Base-by-base conservation (phyloP, 2,888 invertebrate species). In the Phorcus lineatus region DNA sequence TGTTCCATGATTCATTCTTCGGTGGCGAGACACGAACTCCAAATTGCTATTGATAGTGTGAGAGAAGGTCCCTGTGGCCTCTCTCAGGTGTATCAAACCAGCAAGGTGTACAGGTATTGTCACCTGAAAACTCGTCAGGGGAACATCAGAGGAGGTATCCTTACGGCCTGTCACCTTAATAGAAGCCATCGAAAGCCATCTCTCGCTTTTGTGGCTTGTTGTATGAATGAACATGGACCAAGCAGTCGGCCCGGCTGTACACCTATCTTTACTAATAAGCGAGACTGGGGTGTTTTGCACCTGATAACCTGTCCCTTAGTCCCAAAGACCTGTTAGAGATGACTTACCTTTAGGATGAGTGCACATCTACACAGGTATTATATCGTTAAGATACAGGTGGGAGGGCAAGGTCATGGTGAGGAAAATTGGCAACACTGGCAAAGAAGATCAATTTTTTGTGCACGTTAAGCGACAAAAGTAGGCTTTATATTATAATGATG, bases 401-500 rank as follows among this genome's bases (percentile, higher is more conserved):
- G 36, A 36, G 22, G 24, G n/a, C 19, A 31, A 70, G 70, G 70
- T 70, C 70, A 70, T 70, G 70, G 36, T 40, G 70, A 13, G 36
- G 70, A 70, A 70, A 70, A 70, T 70, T 70, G 70, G 70, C 40
- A 17, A 70, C 70, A 70, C 36, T 40, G 70, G 36, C 40, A 31
- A 70, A 28, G 36, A 70, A 31, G 70, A 70, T 70, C 70, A 70
- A 70, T 70, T 70, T 70, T 70, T 70, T 70, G 70, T 40, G 70
- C 70, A 40, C 40, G 19, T 70, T 70, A 70, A 36, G 70, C 70
- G 70, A 70, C 70, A 70, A 70, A 70, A 70, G 70, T 70, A 19
- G 70, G 70, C 31, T 70, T 40, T 70, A 36, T 36, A 70, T 4
- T 36, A 40, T 62, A 62, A 62, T 40, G 70, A 70, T 40, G 70